Percentiles rank a stretch among this genome's conserved stretches.
Conservation (phyloP, 2,888 invertebrate species). For the Mythimna ferrago region DNA sequence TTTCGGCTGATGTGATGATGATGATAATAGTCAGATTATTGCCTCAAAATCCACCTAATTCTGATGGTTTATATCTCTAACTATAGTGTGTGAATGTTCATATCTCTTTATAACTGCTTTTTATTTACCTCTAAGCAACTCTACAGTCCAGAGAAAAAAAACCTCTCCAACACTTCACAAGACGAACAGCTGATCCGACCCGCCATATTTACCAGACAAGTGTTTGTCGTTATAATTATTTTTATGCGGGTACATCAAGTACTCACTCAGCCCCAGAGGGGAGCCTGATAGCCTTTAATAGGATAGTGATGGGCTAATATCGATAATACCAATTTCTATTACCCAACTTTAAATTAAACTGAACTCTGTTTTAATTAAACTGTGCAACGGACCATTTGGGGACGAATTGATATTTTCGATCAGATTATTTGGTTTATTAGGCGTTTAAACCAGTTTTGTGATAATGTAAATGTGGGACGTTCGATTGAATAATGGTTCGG, state of each 20-base stretch:
- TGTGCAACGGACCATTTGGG: constrained; percentile 48
- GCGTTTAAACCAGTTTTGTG: constrained; percentile 19
- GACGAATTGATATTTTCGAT: constrained; percentile 69
- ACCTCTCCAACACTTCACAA: constrained; percentile 9
- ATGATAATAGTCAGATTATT: too few species aligned
- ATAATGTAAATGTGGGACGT: constrained; percentile 18
- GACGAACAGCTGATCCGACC: constrained; percentile 27
- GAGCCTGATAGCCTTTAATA: constrained; percentile 71
- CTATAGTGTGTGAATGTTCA: too few species aligned
- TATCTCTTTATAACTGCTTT: too few species aligned
- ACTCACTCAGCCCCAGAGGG: constrained; percentile 51
- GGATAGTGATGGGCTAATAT: constrained; percentile 70
- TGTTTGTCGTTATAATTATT: constrained; percentile 54
- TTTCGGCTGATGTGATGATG: too few species aligned
- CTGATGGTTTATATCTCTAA: too few species aligned
- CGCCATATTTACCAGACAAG: constrained; percentile 42
- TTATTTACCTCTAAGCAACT: too few species aligned
- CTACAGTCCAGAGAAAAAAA: too few species aligned
- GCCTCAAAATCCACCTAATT: too few species aligned
- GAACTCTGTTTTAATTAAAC: constrained; percentile 66
- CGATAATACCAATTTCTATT: constrained; percentile 60
- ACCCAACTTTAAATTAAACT: constrained; percentile 54
- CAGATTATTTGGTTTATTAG: constrained; percentile 55
- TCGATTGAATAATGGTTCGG: constrained; percentile 20
- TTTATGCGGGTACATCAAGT: constrained; percentile 60